Base-by-base conservation (phyloP, 2,113 vertebrate genomes). In the Oenanthe oenanthe region DNA sequence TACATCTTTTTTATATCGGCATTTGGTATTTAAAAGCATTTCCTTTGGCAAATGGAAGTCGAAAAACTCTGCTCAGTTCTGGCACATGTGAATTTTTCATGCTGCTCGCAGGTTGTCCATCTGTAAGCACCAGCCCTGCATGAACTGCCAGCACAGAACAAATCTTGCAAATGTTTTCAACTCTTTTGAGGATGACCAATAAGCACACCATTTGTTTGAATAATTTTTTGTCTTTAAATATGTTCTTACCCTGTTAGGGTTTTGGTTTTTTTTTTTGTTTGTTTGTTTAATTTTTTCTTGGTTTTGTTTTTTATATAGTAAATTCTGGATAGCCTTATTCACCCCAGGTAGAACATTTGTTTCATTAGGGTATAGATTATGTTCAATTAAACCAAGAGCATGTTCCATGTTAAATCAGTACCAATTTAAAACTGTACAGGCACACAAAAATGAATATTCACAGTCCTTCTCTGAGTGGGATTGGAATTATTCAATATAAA, bases 21-120 rank as follows among this genome's bases (percentile, higher is more conserved):
- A n/a, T 65, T 85, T 2, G 2, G 47, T 78, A 63, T 91, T 88
- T 85, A 38, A 88, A 90, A 92, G 36, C 82, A 67, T 86, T 84
- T 93, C 53, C 45, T 80, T 80, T 92, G 92, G 93, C 88, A 96
- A 88, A 77, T n/a, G 29, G 40, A 34, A 90, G 47, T 48, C 10
- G 0, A 56, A 71, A 90, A 88, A 57, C 67, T 93, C 87, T 70
- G 31, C 89, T 93, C 21, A 3, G 51, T 80, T 62, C 82, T 96
- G 92, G 95, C 93, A 95, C 3, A 0, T 65, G 76, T 90, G 61
- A 53, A 57, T 86, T 77, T 48, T 60, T 93, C 79, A 4, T 67
- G 88, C 88, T 93, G 88, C 78, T 96, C 43, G 47, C 93, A 63
- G 63, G 72, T 71, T 90, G 90, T 92, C 92, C 93, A 80, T 96